phyloP scores from a whole-genome alignment of 1,140 invertebrate species.

The Microvelia longipes region DNA sequence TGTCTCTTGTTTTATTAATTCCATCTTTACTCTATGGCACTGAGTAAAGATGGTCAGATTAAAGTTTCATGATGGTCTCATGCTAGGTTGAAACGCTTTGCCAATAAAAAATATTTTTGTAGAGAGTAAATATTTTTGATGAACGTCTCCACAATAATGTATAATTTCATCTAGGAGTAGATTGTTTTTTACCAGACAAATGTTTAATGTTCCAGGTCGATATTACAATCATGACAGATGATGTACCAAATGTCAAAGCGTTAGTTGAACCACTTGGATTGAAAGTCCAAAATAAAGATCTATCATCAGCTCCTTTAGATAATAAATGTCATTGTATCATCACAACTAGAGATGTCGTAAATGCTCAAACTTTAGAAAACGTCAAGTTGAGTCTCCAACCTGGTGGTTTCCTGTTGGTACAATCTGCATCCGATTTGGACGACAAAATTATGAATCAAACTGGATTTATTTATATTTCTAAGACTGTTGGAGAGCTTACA shows the following conservation, averaged over 20 bases:
- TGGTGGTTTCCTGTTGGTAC: background rate
- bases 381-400: background rate
- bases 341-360: constrained; percentile 38
- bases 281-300: constrained; percentile 40
- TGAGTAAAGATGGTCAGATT: too few relatives aligned
- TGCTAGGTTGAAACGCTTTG: too few relatives aligned
- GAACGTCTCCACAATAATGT: too few relatives aligned
- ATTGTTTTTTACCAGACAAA: too few relatives aligned
- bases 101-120: too few relatives aligned
- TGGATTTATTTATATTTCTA: background rate
- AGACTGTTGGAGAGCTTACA: background rate
- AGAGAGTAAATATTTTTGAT: too few relatives aligned
- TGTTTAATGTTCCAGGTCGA: constrained; percentile 26
- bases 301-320: constrained; percentile 36
- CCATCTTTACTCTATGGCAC: too few relatives aligned
- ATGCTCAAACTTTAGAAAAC: background rate
- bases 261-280: constrained; percentile 37
- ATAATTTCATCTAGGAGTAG: too few relatives aligned
- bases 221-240: constrained; percentile 24
- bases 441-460: background rate
- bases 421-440: background rate
- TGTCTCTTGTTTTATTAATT: too few relatives aligned
- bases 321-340: constrained; percentile 47
- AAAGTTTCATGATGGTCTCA: too few relatives aligned
- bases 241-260: constrained; percentile 32